phyloP scores from a whole-genome alignment of 2,113 vertebrate genomes.

The Bubo scandiacus region DNA sequence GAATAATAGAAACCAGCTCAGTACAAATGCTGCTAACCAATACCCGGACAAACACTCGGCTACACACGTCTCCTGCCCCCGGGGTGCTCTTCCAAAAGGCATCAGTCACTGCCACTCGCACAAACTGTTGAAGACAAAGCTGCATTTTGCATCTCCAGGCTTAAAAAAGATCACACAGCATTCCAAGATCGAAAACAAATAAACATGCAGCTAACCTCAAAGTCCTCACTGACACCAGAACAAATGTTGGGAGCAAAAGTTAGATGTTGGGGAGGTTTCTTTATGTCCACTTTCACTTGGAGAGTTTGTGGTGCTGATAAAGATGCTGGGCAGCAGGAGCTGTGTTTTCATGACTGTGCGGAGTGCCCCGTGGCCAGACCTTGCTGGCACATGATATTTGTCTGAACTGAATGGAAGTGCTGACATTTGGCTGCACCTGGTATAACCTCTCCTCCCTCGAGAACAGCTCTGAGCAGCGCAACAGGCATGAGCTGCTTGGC shows the following conservation, averaged over 20 bases:
- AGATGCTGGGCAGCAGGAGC: background rate
- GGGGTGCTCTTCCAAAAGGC: conserved; percentile 38
- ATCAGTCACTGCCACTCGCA: conserved; percentile 46
- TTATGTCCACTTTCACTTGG: background rate
- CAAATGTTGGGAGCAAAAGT: conserved; percentile 15
- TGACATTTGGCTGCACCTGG: background rate
- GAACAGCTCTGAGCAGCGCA: background rate
- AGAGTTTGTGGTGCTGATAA: background rate
- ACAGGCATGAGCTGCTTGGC: background rate
- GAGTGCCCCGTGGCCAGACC: background rate
- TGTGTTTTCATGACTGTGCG: accelerated
- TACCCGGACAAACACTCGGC: background rate
- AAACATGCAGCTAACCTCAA: conserved; percentile 46
- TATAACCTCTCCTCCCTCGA: background rate
- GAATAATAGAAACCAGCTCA: background rate
- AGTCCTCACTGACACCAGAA: background rate
- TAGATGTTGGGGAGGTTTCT: background rate
- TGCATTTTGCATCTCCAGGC: background rate
- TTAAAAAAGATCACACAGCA: conserved; percentile 32
- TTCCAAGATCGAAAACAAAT: conserved; percentile 20
- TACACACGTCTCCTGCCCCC: background rate
- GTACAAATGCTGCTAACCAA: conserved; percentile 2
- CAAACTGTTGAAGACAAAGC: conserved; percentile 9
- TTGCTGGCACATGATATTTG: accelerated
- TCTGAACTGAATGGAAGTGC: background rate